Conservation (phyloP, 2,113 vertebrate genomes). For the Eubucco bourcierii region DNA sequence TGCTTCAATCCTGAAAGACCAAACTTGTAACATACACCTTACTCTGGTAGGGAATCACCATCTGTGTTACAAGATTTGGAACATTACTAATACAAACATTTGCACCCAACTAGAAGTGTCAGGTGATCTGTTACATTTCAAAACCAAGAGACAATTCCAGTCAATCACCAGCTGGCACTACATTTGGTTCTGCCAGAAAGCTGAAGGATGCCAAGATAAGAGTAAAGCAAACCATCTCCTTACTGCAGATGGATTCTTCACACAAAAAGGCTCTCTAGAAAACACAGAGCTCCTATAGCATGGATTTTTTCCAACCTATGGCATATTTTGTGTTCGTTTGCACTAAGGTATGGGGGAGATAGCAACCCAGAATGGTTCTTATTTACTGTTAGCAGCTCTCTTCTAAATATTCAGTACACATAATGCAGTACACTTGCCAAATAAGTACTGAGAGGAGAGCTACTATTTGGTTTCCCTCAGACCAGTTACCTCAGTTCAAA, state of each 20-base stretch:
- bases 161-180: not conserved
- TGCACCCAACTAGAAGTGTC: not conserved
- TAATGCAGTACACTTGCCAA: not conserved
- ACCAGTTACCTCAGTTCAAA: not conserved
- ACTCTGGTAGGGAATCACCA: fast-evolving
- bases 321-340: not conserved
- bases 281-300: not conserved
- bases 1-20: not conserved
- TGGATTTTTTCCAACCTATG: not conserved
- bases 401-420: not conserved
- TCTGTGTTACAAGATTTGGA: not conserved
- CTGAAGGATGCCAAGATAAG: not conserved
- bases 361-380: not conserved
- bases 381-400: not conserved
- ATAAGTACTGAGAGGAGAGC: not conserved
- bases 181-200: not conserved
- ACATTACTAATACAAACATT: not conserved
- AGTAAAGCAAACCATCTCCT: not conserved
- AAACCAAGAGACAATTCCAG: not conserved
- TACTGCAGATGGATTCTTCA: not conserved
- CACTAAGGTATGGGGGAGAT: not conserved
- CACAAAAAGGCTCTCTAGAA: not conserved
- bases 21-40: not conserved
- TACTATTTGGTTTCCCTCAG: not conserved
- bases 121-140: not conserved